Percentiles rank a stretch among this genome's conserved stretches.
phyloP scores from a whole-genome alignment of 1,140 invertebrate genomes.

The Globodera ellingtonae region DNA sequence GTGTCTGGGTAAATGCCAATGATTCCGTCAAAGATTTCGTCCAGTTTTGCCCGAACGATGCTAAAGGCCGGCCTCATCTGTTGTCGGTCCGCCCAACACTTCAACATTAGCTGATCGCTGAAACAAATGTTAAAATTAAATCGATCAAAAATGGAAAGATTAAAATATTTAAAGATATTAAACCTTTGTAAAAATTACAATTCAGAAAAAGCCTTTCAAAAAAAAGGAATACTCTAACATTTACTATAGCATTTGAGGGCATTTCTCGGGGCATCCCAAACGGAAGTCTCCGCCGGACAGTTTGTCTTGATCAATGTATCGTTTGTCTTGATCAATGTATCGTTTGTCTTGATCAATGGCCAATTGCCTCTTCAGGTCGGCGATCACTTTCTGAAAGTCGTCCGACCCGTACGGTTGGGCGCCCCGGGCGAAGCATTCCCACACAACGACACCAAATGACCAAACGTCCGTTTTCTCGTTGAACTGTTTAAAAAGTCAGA shows the following conservation, averaged over 20 bases:
- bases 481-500: constrained; percentile 23
- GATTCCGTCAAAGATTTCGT: not conserved
- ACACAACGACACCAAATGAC: constrained; percentile 42
- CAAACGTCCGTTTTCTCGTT: constrained; percentile 49
- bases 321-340: not conserved
- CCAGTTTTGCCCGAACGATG: not conserved
- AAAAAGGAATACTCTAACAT: too few species aligned
- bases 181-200: too few species aligned
- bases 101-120: not conserved
- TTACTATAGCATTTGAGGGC: not conserved
- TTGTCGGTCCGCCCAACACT: not conserved
- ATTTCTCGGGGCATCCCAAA: not conserved
- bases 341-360: not conserved
- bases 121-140: not conserved
- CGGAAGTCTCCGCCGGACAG: too few species aligned
- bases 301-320: too few species aligned
- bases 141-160: not conserved
- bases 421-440: constrained; percentile 43
- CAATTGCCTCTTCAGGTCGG: not conserved
- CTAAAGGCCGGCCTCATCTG: not conserved
- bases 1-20: not conserved
- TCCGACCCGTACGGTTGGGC: constrained; percentile 29
- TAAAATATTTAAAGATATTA: too few species aligned
- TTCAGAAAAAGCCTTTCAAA: too few species aligned
- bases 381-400: constrained; percentile 19